Base-by-base conservation (phyloP, 2,888 invertebrate genomes). In the Hypercompe scribonia region DNA sequence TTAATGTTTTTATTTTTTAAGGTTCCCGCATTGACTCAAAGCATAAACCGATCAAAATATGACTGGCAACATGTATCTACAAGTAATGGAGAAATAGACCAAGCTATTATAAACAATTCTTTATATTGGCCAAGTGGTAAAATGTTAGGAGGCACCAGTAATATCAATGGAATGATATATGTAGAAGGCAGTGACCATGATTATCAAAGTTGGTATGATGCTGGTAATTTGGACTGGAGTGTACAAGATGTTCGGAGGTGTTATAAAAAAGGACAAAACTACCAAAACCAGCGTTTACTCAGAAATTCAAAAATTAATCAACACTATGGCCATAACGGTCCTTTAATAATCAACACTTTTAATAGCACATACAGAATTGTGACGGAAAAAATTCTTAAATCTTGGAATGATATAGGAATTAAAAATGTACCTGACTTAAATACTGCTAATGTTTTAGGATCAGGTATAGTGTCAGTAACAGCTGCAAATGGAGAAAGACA, bases 41-140 rank as follows among this genome's bases (percentile, higher is more conserved):
- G 39, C 0, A 28, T 90, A 8, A 82, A 64, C 64, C 63, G 97
- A 83, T 93, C 87, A 4, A 69, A 84, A 85, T 91, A 98, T 72
- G 98, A 98, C 88, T 98, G 98, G 98, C 96, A 97, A 87, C 98
- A 98, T 90, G 97, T 97, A 88, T 97, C 97, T 0, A 97, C 98
- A 84, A 97, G 97, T 0, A 97, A 97, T 87, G 97, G 97, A 39
- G 96, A 95, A 69, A 96, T 96, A 0, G 97, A 97, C 88, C 92
- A 97, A 85, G 98, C 97, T 96, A 92, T 91, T 42, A 84, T 86
- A 69, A 84, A 89, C 71, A 85, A 87, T 71, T 78, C 88, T 65
- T 88, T 92, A 21, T 80, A 77, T 7, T 96, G 96, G 97, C 95
- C 97, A 8, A 92, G 97, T 68, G 97, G 97, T 0, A 97, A 96